These are phyloP conservation scores for Drosophila trichaetosa DNA, from an alignment of 2,888 invertebrate genomes.

Conservation along the genomic window DNA sequence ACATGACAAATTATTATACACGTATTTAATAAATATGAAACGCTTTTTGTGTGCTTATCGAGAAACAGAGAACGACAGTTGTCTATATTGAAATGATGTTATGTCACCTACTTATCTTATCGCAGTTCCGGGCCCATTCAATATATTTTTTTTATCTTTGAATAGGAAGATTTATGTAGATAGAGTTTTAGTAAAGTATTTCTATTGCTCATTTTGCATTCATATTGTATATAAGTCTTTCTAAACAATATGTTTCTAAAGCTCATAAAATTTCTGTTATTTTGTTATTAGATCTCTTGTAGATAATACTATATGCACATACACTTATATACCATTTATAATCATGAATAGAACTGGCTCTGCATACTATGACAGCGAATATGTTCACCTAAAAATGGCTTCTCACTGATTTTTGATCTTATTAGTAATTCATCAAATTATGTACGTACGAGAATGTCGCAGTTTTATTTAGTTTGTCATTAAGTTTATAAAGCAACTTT, in stretches of 20 bases:
- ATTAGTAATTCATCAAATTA: neutral
- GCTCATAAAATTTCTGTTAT: neutral
- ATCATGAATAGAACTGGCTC: too few relatives aligned
- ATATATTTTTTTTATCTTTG: neutral
- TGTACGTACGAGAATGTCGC: too few relatives aligned
- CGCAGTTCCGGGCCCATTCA: neutral
- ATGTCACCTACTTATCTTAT: neutral
- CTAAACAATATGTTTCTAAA: neutral
- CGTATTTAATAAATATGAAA: conserved; percentile 29
- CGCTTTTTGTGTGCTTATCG: conserved; percentile 32
- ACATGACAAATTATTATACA: conserved; percentile 37
- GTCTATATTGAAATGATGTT: neutral
- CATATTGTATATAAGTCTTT: neutral
- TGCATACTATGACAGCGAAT: neutral
- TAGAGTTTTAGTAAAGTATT: neutral
- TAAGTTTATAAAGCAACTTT: too few relatives aligned
- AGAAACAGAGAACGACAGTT: neutral
- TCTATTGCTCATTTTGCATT: neutral
- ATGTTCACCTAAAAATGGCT: neutral
- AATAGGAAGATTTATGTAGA: neutral
- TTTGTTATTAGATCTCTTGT: too few relatives aligned
- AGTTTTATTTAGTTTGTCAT: too few relatives aligned
- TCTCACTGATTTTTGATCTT: neutral
- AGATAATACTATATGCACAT: too few relatives aligned
- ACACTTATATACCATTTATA: too few relatives aligned